phyloP scores from a whole-genome alignment of 2,888 invertebrate genomes.

The Harpalus rubripes region DNA sequence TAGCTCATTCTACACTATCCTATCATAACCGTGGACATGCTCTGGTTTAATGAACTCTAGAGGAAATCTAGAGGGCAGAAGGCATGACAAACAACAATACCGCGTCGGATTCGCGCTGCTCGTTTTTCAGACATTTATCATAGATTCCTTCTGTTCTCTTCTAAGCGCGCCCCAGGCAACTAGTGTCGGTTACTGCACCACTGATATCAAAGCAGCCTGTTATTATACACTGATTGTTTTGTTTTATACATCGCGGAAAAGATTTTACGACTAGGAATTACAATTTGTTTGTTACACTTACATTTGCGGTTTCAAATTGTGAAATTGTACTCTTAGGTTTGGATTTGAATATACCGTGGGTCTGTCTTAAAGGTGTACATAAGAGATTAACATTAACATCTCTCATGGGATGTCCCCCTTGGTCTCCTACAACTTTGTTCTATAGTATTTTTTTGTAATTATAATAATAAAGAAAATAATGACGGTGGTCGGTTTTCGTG shows the following conservation, averaged over 20 bases:
- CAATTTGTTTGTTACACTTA: background rate
- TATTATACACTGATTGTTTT: conserved; percentile 27
- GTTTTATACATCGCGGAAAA: background rate
- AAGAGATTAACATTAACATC: too few relatives aligned
- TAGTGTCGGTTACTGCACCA: conserved; percentile 3
- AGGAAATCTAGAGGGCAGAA: conserved; percentile 58
- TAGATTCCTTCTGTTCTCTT: conserved; percentile 57
- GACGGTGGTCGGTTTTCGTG: too few relatives aligned
- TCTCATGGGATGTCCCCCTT: too few relatives aligned
- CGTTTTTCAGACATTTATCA: conserved; percentile 64
- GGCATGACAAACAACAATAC: conserved; percentile 61
- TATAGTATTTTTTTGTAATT: too few relatives aligned
- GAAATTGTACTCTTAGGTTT: background rate
- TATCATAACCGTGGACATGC: conserved; percentile 11
- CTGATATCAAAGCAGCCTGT: conserved; percentile 29
- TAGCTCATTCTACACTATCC: background rate
- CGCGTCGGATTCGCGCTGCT: conserved; percentile 37
- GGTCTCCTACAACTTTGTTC: too few relatives aligned
- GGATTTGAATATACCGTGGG: too few relatives aligned
- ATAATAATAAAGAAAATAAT: too few relatives aligned
- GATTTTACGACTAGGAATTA: background rate
- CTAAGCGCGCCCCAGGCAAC: conserved; percentile 29
- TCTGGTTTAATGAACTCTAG: conserved; percentile 65
- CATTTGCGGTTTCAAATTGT: background rate
- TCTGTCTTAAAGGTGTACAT: too few relatives aligned